Evolutionary conservation across 2,113 vertebrate genomes (phyloP).

Genomic region (Calidris pugnax): DNA sequence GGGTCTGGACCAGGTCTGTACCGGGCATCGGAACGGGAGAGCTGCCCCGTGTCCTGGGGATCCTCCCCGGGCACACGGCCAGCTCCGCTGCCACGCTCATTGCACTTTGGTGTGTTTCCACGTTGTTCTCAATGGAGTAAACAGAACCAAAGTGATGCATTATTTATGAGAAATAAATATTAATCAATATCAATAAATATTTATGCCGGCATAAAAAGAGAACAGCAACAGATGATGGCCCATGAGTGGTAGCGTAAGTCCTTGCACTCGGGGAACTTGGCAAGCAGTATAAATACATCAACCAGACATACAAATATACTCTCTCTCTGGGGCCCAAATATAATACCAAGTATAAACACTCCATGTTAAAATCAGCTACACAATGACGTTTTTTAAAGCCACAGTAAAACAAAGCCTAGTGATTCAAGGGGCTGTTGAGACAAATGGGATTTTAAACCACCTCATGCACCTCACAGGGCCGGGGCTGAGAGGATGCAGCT

Average conservation of each 20-base stretch:
- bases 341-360: not conserved
- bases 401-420: not conserved
- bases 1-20: rapidly evolving
- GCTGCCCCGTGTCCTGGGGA: rapidly evolving
- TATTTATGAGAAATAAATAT: conserved; percentile 34
- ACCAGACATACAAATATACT: not conserved
- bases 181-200: not conserved
- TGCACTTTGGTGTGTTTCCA: not conserved
- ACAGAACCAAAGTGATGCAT: not conserved
- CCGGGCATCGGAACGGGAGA: rapidly evolving
- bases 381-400: not conserved
- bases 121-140: not conserved
- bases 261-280: not conserved
- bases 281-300: not conserved
- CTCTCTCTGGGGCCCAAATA: not conserved
- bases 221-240: not conserved
- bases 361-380: not conserved
- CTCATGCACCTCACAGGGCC: not conserved
- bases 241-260: not conserved
- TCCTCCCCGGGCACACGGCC: not conserved
- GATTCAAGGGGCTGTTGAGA: not conserved
- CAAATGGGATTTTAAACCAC: not conserved
- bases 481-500: not conserved
- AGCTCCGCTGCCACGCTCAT: too few relatives aligned
- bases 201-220: not conserved